Conservation (phyloP, 2,888 invertebrate genomes). For the Epistrophe grossulariae region DNA sequence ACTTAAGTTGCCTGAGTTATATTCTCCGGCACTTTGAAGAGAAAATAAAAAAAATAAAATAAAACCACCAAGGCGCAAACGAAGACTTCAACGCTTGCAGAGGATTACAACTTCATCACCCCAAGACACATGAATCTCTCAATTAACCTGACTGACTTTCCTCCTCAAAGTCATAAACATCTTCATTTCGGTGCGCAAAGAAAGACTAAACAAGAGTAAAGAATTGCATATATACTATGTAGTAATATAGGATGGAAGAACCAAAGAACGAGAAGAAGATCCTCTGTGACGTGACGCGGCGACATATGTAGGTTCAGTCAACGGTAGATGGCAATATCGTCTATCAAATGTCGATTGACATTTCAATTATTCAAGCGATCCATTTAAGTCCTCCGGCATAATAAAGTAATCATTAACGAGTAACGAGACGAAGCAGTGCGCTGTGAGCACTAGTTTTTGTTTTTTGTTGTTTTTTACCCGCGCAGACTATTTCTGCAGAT, state of each 20-base stretch:
- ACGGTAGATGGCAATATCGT: conserved; percentile 74
- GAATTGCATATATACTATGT: conserved; percentile 16
- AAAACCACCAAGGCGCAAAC: conserved; percentile 45
- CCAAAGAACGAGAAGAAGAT: conserved; percentile 53
- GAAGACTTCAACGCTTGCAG: conserved; percentile 65
- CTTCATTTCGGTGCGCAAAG: conserved; percentile 43
- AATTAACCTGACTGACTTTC: conserved; percentile 75
- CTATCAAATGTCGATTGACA: conserved; percentile 75
- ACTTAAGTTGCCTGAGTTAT: conserved; percentile 65
- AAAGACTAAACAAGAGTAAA: conserved; percentile 19
- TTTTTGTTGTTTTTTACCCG: background rate
- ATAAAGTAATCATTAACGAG: conserved; percentile 66
- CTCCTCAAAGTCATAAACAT: conserved; percentile 73
- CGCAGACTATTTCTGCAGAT: conserved; percentile 16
- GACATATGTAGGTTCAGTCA: conserved; percentile 75
- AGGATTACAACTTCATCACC: conserved; percentile 70
- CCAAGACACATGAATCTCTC: conserved; percentile 72
- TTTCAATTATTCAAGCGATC: conserved; percentile 75
- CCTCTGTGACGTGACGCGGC: conserved; percentile 66
- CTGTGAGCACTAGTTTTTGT: conserved; percentile 20
- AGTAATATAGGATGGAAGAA: background rate
- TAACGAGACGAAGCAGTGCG: conserved; percentile 29
- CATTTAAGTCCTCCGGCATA: conserved; percentile 73
- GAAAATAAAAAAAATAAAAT: conserved; percentile 14
- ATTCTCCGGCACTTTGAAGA: conserved; percentile 57